These are phyloP conservation scores for Pseudomugil gertrudae DNA, from an alignment of 2,797 vertebrate genomes.

Conservation along the genomic window DNA sequence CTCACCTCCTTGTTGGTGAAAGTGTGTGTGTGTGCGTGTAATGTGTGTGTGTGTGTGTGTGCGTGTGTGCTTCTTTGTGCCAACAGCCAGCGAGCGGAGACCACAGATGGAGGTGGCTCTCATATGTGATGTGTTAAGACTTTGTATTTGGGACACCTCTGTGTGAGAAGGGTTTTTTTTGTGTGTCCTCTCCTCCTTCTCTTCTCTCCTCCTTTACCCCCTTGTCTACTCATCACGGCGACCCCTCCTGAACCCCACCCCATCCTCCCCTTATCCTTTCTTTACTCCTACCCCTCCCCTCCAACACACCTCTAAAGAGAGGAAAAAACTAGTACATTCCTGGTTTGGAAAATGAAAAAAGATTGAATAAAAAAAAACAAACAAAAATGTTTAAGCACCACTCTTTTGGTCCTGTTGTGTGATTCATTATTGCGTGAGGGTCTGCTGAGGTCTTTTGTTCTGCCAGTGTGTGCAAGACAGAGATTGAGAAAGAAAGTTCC, in stretches of 20 bases:
- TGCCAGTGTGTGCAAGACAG: slow-evolving; percentile 12
- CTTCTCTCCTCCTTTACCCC: slow-evolving; percentile 43
- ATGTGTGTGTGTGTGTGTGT: slow-evolving; percentile 42
- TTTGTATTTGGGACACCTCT: slow-evolving; percentile 80
- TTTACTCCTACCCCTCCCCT: neutral
- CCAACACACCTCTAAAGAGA: slow-evolving; percentile 78
- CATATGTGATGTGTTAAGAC: slow-evolving; percentile 76
- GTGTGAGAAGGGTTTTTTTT: slow-evolving; percentile 71
- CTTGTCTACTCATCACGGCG: slow-evolving; percentile 59
- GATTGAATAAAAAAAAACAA: slow-evolving; percentile 84
- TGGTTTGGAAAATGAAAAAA: slow-evolving; percentile 83
- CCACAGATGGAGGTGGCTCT: slow-evolving; percentile 65
- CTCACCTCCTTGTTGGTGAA: slow-evolving; percentile 59
- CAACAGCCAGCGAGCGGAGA: slow-evolving; percentile 75
- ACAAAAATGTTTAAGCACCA: slow-evolving; percentile 83
- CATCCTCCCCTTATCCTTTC: slow-evolving; percentile 6
- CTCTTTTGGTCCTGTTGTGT: slow-evolving; percentile 68
- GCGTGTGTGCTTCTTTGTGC: slow-evolving; percentile 78
- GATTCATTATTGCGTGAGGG: slow-evolving; percentile 64
- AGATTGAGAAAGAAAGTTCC: slow-evolving; percentile 30
- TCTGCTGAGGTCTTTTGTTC: slow-evolving; percentile 54
- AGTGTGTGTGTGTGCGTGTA: slow-evolving; percentile 46
- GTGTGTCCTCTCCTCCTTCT: slow-evolving; percentile 68
- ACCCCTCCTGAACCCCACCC: slow-evolving; percentile 39
- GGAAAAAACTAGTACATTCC: slow-evolving; percentile 87